Conservation (phyloP, 2,113 vertebrate species). For the Symphodus melops region DNA sequence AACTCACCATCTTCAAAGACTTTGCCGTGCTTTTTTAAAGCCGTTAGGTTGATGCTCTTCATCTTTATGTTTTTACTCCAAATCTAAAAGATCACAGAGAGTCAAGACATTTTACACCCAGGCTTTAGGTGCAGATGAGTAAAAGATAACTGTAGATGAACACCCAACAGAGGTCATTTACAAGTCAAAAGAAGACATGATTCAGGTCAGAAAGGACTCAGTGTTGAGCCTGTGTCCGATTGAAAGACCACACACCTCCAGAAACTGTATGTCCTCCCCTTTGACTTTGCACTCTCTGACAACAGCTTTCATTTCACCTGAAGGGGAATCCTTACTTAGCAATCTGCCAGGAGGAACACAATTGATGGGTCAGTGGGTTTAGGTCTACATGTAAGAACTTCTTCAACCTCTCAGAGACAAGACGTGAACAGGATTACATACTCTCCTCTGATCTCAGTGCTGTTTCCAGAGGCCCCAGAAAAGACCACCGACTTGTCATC, state of each 20-base stretch:
- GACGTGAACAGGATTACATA: conserved; percentile 79
- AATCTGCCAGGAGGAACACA: conserved; percentile 78
- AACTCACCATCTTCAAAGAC: conserved; percentile 92
- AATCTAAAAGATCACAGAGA: conserved; percentile 78
- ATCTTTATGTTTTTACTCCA: conserved; percentile 95
- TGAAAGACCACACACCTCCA: conserved; percentile 85
- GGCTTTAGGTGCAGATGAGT: background rate
- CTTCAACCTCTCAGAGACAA: background rate
- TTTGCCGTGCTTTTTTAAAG: conserved; percentile 91
- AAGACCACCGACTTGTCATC: conserved; percentile 90
- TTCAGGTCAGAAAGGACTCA: background rate
- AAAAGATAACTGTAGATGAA: background rate
- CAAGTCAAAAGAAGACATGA: background rate
- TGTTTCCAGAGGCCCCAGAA: conserved; percentile 91
- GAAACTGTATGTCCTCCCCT: conserved; percentile 93
- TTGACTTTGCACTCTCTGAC: conserved; percentile 86
- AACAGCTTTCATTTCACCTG: conserved; percentile 92
- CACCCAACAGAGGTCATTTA: background rate
- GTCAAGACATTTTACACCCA: background rate
- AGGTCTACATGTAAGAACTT: background rate
- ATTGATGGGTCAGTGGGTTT: background rate
- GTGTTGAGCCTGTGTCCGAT: background rate
- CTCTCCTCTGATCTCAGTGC: conserved; percentile 95
- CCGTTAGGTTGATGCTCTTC: conserved; percentile 92
- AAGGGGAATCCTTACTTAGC: conserved; percentile 91